Evolutionary conservation across 2,113 vertebrate species (phyloP), one percentile per base, ranked within the genome.

Genomic region (Cisticola juncidis): DNA sequence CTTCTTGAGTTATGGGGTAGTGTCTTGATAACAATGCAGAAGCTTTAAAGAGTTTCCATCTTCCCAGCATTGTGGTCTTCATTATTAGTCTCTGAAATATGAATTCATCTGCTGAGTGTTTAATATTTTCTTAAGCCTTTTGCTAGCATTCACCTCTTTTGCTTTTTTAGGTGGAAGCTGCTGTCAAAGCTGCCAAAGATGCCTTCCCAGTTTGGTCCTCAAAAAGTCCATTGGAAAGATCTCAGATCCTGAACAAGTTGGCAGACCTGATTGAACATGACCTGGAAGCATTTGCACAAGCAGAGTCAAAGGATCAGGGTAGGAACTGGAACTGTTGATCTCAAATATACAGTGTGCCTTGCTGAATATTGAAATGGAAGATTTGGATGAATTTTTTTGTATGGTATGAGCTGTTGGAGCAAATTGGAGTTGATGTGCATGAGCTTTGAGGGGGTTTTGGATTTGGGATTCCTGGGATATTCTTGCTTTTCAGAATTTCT

Each of bases 221-320:
- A 31, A 97, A 94, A 89, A 99, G 98, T 66, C 98, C 98, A 0
- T 96, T 98, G 91, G 97, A 99, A 61, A 98, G 99, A 65, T 98
- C 98, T 5, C 94, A 97, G 90, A 93, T 99, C 82, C 97, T 99
- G 87, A 98, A 94, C 95, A 98, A 98, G 95, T 91, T 99, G 96
- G 99, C 99, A 1, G 98, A 99, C 72, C 96, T 99, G 89, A 98
- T 99, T 36, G 99, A 99, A 53, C 96, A 93, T 61, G 97, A 98
- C 16, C 91, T 99, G 94, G 99, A 99, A 89, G 99, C 98, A 56
- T 98, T 99, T 85, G 99, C 98, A 12, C 98, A 98, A 96, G 99
- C 99, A 2, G 99, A 99, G 82, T 99, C 99, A 88, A 99, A 97
- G 96, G 99, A 99, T 97, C 99, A 99, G 98, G 99, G 99, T 99